Evolutionary conservation across 2,797 vertebrate genomes (phyloP).

Genomic region (Sciaenops ocellatus): DNA sequence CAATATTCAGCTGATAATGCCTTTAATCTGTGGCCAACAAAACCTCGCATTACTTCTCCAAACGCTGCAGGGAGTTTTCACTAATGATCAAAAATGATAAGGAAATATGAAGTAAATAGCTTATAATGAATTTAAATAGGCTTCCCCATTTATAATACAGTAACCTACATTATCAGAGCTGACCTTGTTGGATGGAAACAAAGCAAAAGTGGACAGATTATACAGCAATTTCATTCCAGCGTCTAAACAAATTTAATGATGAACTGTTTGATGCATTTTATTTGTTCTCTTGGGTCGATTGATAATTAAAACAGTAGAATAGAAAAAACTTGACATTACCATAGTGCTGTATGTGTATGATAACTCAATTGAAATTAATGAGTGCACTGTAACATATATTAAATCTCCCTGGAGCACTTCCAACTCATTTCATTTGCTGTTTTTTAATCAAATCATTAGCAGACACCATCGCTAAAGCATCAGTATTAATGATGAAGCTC

Average conservation of each 20-base stretch:
- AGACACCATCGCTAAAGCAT: not conserved
- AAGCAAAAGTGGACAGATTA: constrained; percentile 35
- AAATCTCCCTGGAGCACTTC: too few species aligned
- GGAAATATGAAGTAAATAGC: constrained; percentile 63
- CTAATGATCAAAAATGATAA: constrained; percentile 69
- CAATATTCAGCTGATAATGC: constrained; percentile 76
- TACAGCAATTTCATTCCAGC: not conserved
- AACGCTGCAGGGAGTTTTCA: constrained; percentile 60
- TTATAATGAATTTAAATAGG: constrained; percentile 65
- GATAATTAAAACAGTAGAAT: constrained; percentile 29
- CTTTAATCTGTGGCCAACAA: constrained; percentile 79
- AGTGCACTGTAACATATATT: not conserved
- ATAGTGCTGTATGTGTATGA: not conserved
- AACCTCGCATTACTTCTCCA: constrained; percentile 48
- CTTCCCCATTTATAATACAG: constrained; percentile 67
- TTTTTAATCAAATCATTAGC: not conserved
- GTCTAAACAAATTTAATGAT: constrained; percentile 52
- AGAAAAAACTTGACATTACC: not conserved
- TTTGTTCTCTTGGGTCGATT: constrained; percentile 22
- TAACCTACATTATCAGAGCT: constrained; percentile 50
- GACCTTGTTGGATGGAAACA: constrained; percentile 76
- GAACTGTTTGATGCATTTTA: constrained; percentile 27
- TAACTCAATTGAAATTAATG: not conserved
- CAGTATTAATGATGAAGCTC: not conserved
- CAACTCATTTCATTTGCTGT: not conserved